A percentile compares a stretch with the other conserved stretches of the same genome.
phyloP scores from a whole-genome alignment of 2,888 invertebrate species.

The Coenonympha glycerion region DNA sequence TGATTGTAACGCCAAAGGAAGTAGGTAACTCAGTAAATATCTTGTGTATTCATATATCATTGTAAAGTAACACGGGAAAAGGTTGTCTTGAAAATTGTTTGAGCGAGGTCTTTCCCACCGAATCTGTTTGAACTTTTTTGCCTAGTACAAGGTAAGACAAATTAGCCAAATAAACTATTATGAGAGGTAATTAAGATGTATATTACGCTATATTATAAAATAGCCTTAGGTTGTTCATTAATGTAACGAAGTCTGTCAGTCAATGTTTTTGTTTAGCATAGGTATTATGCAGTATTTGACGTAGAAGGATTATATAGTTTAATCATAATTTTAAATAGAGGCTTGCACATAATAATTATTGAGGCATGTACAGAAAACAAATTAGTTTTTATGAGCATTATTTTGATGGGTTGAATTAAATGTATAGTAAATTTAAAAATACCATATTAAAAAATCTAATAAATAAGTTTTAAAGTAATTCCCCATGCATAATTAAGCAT shows the following conservation, averaged over 20 bases:
- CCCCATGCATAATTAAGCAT: too few relatives aligned
- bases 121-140: conserved; percentile 8
- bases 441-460: too few relatives aligned
- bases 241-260: conserved; percentile 13
- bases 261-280: conserved; percentile 8
- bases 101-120: conserved; percentile 30
- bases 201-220: conserved; percentile 14
- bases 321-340: not conserved
- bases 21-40: too few relatives aligned
- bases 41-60: not conserved
- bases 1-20: too few relatives aligned
- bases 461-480: too few relatives aligned
- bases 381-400: too few relatives aligned
- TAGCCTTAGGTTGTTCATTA: conserved; percentile 14
- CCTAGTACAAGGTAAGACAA: conserved; percentile 8
- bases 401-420: too few relatives aligned
- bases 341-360: not conserved
- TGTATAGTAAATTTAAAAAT: too few relatives aligned
- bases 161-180: conserved; percentile 7
- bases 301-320: conserved; percentile 3
- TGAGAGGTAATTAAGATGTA: conserved; percentile 13
- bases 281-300: conserved; percentile 3
- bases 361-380: too few relatives aligned
- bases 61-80: conserved; percentile 38
- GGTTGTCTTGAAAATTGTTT: conserved; percentile 27